Evolutionary conservation across 2,888 invertebrate genomes (phyloP).

Genomic region (Zaprionus obscuricornis): DNA sequence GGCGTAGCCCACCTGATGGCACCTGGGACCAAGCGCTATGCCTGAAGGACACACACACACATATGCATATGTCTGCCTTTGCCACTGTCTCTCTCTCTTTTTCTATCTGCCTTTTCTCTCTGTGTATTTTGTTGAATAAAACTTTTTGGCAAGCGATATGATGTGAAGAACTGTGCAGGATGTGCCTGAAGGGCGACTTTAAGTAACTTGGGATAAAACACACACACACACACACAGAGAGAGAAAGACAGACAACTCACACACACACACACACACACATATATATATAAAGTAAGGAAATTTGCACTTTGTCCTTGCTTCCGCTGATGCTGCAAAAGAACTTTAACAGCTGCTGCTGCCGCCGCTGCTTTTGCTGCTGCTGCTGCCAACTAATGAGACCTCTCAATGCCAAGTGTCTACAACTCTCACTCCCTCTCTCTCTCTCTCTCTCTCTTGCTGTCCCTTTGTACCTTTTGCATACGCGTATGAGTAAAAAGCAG

Average conservation of each 20-base stretch:
- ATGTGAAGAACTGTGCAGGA: constrained; percentile 20
- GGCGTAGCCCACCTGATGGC: constrained; percentile 49
- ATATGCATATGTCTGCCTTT: constrained; percentile 16
- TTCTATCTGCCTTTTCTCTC: neutral
- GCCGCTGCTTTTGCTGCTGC: neutral
- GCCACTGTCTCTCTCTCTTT: neutral
- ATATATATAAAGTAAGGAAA: constrained; percentile 52
- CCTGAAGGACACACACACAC: constrained; percentile 18
- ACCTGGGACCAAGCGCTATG: constrained; percentile 42
- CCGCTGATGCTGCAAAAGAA: constrained; percentile 44
- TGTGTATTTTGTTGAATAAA: constrained; percentile 8
- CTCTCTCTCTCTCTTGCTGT: neutral
- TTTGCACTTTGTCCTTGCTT: constrained; percentile 69
- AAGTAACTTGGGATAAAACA: constrained; percentile 44
- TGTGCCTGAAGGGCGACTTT: constrained; percentile 34
- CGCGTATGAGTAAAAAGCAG: too few relatives aligned
- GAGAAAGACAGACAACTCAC: neutral
- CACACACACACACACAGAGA: constrained; percentile 3
- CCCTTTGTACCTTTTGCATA: too few relatives aligned
- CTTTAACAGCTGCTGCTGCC: constrained; percentile 36
- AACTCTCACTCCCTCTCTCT: neutral
- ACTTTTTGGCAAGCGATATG: constrained; percentile 39
- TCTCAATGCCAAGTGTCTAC: constrained; percentile 13
- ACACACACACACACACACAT: constrained; percentile 7
- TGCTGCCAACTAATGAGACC: constrained; percentile 44